phyloP scores from a whole-genome alignment of 2,797 vertebrate genomes.

The Syngnathus rostellatus region DNA sequence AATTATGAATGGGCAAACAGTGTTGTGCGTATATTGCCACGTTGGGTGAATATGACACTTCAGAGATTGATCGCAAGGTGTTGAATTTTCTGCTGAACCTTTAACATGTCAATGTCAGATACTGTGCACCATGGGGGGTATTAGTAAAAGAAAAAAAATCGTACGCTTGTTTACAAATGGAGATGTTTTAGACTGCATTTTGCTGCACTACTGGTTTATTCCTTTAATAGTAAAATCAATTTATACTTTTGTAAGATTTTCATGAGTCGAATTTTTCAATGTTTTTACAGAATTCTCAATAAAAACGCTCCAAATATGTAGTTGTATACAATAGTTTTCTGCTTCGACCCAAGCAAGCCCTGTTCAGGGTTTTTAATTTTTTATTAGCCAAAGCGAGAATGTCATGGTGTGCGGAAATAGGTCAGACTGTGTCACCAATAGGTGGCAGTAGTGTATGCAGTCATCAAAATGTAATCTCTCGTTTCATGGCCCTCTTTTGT shows the following conservation, averaged over 20 bases:
- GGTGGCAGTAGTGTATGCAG: neutral
- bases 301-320: neutral
- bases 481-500: neutral
- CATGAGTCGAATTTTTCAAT: constrained; percentile 38
- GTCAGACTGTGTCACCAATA: neutral
- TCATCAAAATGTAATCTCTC: neutral
- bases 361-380: neutral
- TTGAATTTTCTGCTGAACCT: neutral
- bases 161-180: neutral
- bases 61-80: neutral
- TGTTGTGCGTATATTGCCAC: neutral
- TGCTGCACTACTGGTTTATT: constrained; percentile 7
- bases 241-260: constrained; percentile 52
- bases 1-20: neutral
- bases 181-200: neutral
- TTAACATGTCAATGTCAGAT: neutral
- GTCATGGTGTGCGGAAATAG: too few relatives aligned
- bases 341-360: neutral
- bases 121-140: neutral
- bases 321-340: neutral
- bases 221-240: constrained; percentile 8
- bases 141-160: neutral
- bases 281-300: constrained; percentile 20
- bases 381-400: too few relatives aligned
- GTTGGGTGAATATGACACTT: neutral